Base-by-base conservation (phyloP, 2,113 vertebrate species). In the Apteryx owenii region DNA sequence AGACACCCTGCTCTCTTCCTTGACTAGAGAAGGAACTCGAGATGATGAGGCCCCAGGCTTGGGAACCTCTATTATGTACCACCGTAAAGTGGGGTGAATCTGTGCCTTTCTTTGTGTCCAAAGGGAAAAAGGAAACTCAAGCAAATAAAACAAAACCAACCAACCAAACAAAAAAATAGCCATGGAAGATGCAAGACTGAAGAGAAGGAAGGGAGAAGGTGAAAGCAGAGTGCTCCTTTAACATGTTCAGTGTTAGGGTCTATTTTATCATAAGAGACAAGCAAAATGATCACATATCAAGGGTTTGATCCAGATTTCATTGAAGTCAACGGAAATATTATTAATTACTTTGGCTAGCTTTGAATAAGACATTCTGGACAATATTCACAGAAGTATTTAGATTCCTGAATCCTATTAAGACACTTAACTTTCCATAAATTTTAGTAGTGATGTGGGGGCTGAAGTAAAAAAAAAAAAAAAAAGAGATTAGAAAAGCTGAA, bases 271-370 rank as follows among this genome's bases (percentile, higher is more conserved):
- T 19, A 71, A 51, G 7, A 66, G 50, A 56, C 58, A 78, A 86
- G 17, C 17, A 90, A 69, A 89, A 26, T 40, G 48, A 60, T 28
- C 25, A 42, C 28, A 89, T 53, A 4, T 26, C 10, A 71, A 29
- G 33, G 44, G 17, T 77, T 58, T 33, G 44, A 58, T 88, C 70
- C 89, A 80, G 88, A 64, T 19, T 42, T 60, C 31, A 26, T 29
- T 82, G 42, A 72, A 79, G 36, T 83, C 29, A 75, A 33, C 40
- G 33, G 31, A 76, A 58, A 51, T 83, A 85, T 36, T 93, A 90
- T 70, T 91, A 90, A 78, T 65, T 73, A 82, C 72, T 95, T 91
- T 81, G 79, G 6, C 68, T 91, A 62, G 19, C 91, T 91, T 68
- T 5, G 0, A 88, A 50, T 53, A 81, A 84, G 81, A 66, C 25